A percentile compares a stretch with the other conserved stretches of the same genome.
These are phyloP conservation scores for Cisticola juncidis DNA, from an alignment of 2,113 vertebrate genomes.

Conservation along the genomic window DNA sequence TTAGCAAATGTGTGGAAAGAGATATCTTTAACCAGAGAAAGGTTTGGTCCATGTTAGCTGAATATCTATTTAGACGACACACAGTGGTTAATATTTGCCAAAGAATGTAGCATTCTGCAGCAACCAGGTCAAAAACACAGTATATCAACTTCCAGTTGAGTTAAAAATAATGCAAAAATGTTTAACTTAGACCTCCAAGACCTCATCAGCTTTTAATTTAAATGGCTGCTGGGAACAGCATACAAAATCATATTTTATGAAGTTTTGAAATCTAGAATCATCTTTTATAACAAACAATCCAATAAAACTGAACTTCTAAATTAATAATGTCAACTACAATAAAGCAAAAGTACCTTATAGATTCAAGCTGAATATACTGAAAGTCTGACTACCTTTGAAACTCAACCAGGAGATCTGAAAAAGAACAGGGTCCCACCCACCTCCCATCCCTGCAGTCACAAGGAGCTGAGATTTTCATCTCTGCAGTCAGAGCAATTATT, in stretches of 20 bases:
- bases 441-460: not conserved
- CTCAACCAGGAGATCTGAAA: not conserved
- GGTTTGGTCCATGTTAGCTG: constrained; percentile 16
- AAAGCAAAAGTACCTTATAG: constrained; percentile 44
- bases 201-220: constrained; percentile 65
- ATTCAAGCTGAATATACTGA: not conserved
- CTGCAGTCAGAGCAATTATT: not conserved
- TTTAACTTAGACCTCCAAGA: constrained; percentile 59
- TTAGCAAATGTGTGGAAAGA: constrained; percentile 65
- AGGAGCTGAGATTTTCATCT: not conserved
- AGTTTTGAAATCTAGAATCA: constrained; percentile 67
- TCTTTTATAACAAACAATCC: constrained; percentile 65
- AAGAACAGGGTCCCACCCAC: not conserved
- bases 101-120: constrained; percentile 70
- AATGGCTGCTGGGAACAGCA: constrained; percentile 52
- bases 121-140: constrained; percentile 70
- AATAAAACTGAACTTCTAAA: constrained; percentile 65
- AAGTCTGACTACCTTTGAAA: not conserved
- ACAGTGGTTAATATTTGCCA: constrained; percentile 70
- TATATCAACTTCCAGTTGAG: constrained; percentile 71
- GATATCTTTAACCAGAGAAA: constrained; percentile 67
- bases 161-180: constrained; percentile 67
- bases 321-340: constrained; percentile 39
- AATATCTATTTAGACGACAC: constrained; percentile 75
- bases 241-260: constrained; percentile 66